Percentiles rank a stretch among this genome's conserved stretches.
Evolutionary conservation across 2,888 invertebrate genomes (phyloP).

Genomic region (Petrolisthes cinctipes): DNA sequence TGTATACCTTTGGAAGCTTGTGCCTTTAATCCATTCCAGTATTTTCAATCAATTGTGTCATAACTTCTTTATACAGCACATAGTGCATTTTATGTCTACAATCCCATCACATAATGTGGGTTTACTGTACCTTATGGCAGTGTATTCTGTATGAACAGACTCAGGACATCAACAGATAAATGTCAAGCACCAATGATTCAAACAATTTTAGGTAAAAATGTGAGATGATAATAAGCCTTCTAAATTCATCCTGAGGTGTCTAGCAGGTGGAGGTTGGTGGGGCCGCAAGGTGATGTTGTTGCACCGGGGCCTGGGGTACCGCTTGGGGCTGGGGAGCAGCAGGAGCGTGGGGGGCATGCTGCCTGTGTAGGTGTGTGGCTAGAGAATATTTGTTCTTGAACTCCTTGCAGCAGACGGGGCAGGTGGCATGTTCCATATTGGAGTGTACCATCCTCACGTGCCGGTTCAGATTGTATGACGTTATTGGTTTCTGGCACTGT

Average conservation of each 20-base stretch:
- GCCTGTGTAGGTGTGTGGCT: conserved; percentile 63
- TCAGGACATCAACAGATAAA: too few species aligned
- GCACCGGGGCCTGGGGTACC: not conserved
- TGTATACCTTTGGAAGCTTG: too few species aligned
- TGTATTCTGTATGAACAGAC: too few species aligned
- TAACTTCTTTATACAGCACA: too few species aligned
- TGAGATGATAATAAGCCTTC: not conserved
- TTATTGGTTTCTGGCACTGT: conserved; percentile 64
- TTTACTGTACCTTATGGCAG: too few species aligned
- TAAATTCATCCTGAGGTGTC: not conserved
- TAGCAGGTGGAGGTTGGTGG: conserved; percentile 13
- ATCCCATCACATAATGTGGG: too few species aligned
- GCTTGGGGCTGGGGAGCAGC: not conserved
- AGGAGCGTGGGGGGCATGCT: conserved; percentile 35
- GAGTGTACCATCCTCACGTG: conserved; percentile 65
- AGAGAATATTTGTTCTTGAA: conserved; percentile 65
- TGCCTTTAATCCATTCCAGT: too few species aligned
- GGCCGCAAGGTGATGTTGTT: conserved; percentile 7
- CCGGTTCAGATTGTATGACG: conserved; percentile 64
- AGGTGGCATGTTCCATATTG: conserved; percentile 62
- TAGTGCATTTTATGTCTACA: too few species aligned
- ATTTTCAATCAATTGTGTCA: too few species aligned
- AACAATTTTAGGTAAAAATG: too few species aligned
- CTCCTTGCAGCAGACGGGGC: conserved; percentile 59
- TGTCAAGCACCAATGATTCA: too few species aligned